A percentile compares a stretch with the other conserved stretches of the same genome.
Evolutionary conservation across 2,113 vertebrate species (phyloP).

Genomic region (Phaetusa simplex): DNA sequence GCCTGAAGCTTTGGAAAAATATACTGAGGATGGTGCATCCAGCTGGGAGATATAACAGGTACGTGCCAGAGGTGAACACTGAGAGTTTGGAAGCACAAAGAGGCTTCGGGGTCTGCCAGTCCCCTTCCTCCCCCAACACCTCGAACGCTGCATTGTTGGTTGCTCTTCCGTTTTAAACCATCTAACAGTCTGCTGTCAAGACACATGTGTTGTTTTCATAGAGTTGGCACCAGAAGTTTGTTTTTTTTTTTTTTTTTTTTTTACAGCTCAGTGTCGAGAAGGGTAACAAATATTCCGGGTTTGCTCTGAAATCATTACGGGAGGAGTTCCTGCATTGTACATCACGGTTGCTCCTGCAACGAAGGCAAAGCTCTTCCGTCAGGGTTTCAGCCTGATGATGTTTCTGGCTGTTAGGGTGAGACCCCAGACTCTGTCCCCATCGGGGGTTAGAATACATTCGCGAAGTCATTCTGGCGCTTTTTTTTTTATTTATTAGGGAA

Average conservation of each 20-base stretch:
- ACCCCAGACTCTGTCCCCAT: background rate
- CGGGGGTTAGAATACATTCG: background rate
- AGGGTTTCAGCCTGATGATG: background rate
- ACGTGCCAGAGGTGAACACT: background rate
- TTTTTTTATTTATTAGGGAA: background rate
- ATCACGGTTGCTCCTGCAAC: background rate
- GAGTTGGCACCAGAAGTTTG: background rate
- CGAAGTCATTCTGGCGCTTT: background rate
- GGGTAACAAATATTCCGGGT: slow-evolving; percentile 15
- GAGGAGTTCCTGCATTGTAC: background rate
- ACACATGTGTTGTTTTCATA: background rate
- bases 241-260: background rate
- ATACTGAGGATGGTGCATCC: background rate
- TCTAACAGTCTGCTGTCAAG: background rate
- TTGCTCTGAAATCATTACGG: background rate
- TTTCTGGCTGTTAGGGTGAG: background rate
- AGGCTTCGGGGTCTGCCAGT: background rate
- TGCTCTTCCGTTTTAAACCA: background rate
- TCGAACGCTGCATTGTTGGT: background rate
- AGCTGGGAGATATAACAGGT: background rate
- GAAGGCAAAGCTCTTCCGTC: background rate
- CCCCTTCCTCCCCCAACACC: background rate
- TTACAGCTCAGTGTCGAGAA: background rate
- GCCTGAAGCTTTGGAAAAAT: background rate
- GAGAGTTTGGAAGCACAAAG: background rate